phyloP scores from a whole-genome alignment of 2,113 vertebrate genomes.

The Clarias macrocephalus region DNA sequence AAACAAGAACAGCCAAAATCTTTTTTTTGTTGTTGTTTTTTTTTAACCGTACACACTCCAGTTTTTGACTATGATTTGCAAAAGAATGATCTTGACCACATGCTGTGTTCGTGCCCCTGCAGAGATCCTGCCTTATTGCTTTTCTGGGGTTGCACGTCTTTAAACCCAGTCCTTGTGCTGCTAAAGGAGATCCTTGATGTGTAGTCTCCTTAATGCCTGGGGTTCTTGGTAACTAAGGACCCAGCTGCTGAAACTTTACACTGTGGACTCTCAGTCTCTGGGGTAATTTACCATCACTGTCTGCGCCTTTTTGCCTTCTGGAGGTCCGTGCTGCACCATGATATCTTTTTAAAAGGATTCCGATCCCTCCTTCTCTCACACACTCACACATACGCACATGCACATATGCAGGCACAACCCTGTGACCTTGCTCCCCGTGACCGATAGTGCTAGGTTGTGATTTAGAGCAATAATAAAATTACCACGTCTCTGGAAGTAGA shows the following conservation, averaged over 20 bases:
- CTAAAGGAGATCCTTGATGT: conserved; percentile 46
- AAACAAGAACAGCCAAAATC: too few species aligned
- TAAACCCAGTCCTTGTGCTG: conserved; percentile 33
- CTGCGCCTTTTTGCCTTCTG: conserved; percentile 29
- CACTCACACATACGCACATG: conserved; percentile 26
- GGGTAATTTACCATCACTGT: conserved; percentile 44
- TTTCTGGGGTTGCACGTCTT: not conserved
- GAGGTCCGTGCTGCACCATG: conserved; percentile 35
- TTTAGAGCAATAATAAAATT: conserved; percentile 60
- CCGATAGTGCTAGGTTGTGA: conserved; percentile 50
- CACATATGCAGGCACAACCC: conserved; percentile 21
- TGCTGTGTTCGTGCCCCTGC: not conserved
- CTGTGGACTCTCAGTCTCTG: conserved; percentile 36
- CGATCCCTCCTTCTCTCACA: conserved; percentile 17
- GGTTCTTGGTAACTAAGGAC: conserved; percentile 1
- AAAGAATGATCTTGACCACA: not conserved
- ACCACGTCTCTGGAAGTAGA: conserved; percentile 52
- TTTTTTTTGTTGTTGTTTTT: too few species aligned
- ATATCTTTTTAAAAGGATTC: conserved; percentile 47
- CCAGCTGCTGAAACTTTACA: conserved; percentile 47
- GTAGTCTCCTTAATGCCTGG: not conserved
- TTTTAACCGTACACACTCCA: not conserved
- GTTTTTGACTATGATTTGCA: not conserved
- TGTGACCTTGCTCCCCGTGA: conserved; percentile 22
- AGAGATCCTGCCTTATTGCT: not conserved